These are phyloP conservation scores for Tetheella fluctuosa DNA, from an alignment of 2,888 invertebrate genomes.

Conservation along the genomic window DNA sequence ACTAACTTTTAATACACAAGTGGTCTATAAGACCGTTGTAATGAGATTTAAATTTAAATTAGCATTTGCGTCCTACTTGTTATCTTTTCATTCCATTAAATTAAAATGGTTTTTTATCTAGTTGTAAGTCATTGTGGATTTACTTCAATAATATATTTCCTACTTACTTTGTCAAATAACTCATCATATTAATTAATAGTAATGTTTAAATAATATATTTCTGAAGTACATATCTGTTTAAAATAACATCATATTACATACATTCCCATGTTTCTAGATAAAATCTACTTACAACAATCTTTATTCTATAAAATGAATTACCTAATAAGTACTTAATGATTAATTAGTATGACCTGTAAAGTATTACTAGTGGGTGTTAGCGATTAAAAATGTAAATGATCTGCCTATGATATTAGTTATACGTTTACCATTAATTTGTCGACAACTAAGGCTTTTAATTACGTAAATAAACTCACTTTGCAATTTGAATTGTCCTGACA, in stretches of 20 bases:
- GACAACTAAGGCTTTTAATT: neutral
- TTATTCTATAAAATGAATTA: conserved; percentile 21
- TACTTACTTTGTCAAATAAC: conserved; percentile 23
- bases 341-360: conserved; percentile 57
- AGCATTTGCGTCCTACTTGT: conserved; percentile 40
- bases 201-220: conserved; percentile 59
- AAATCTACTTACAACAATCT: conserved; percentile 9
- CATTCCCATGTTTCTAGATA: conserved; percentile 7
- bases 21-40: conserved; percentile 68
- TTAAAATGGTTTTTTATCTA: conserved; percentile 34
- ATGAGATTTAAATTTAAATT: conserved; percentile 38
- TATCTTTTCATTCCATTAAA: conserved; percentile 23
- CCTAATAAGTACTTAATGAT: conserved; percentile 37
- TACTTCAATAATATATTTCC: conserved; percentile 20
- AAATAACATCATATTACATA: conserved; percentile 64
- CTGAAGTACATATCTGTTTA: conserved; percentile 75
- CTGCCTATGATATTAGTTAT: conserved; percentile 7
- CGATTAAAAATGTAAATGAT: conserved; percentile 14
- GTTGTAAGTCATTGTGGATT: conserved; percentile 17
- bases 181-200: conserved; percentile 23
- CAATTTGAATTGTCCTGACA: conserved; percentile 21
- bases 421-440: neutral
- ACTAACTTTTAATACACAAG: conserved; percentile 57
- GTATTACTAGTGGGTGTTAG: conserved; percentile 71
- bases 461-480: neutral